Percentiles rank a stretch among this genome's conserved stretches.
phyloP scores from a whole-genome alignment of 2,113 vertebrate genomes.

The Heteronetta atricapilla region DNA sequence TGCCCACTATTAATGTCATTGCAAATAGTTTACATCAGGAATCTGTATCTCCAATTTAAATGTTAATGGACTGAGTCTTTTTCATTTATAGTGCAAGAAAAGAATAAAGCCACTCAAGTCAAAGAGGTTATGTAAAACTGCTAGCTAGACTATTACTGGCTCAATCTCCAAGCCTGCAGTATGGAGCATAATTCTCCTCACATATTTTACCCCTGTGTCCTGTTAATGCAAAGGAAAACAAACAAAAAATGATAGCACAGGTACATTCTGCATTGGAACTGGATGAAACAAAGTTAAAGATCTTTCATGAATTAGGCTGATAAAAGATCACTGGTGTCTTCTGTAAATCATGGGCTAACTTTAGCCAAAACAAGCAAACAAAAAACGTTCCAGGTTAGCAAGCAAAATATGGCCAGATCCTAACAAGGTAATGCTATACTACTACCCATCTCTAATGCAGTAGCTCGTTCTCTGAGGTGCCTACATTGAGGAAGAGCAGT shows the following conservation, averaged over 20 bases:
- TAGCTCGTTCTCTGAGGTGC: not conserved
- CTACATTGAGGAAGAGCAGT: not conserved
- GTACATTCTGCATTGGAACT: not conserved
- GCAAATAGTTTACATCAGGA: constrained; percentile 46
- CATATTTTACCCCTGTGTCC: not conserved
- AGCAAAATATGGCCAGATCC: accelerated
- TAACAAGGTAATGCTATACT: not conserved
- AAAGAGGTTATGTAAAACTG: constrained; percentile 4
- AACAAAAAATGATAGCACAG: not conserved
- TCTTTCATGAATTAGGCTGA: not conserved
- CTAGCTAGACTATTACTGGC: not conserved
- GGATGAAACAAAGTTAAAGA: not conserved
- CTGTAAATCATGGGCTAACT: not conserved
- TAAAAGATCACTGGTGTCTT: not conserved
- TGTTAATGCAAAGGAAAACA: not conserved
- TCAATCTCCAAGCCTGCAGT: not conserved
- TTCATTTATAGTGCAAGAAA: constrained; percentile 27
- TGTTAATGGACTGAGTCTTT: constrained; percentile 60
- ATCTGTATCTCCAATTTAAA: constrained; percentile 57
- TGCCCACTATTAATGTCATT: constrained; percentile 58
- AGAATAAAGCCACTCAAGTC: constrained; percentile 8
- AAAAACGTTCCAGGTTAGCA: not conserved
- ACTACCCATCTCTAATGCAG: not conserved
- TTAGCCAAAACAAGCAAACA: not conserved
- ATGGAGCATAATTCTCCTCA: not conserved